Percentiles rank a stretch among this genome's conserved stretches.
Evolutionary conservation across 2,797 vertebrate species (phyloP).

Genomic region (Arnoldichthys spilopterus): DNA sequence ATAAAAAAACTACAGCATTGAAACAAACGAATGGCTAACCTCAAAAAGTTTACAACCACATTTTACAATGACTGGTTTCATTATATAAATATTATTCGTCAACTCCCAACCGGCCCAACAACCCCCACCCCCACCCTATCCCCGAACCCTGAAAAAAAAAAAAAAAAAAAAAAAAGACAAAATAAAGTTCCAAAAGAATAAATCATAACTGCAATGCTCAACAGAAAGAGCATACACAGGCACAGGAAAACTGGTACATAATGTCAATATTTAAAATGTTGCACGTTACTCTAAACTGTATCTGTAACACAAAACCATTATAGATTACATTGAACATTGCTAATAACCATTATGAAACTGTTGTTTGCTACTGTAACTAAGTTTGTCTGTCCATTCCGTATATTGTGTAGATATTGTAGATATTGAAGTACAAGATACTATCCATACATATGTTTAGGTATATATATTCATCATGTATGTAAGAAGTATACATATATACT

Average conservation of each 20-base stretch:
- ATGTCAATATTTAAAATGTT: slow-evolving; percentile 83
- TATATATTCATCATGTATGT: slow-evolving; percentile 80
- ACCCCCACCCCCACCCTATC: slow-evolving; percentile 50
- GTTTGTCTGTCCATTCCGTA: slow-evolving; percentile 88
- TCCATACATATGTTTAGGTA: slow-evolving; percentile 82
- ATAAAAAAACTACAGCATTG: slow-evolving; percentile 75
- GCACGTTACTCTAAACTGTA: slow-evolving; percentile 79
- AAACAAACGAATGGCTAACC: slow-evolving; percentile 72
- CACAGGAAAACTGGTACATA: slow-evolving; percentile 82
- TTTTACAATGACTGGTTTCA: slow-evolving; percentile 80
- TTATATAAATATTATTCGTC: slow-evolving; percentile 73
- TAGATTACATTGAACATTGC: slow-evolving; percentile 68
- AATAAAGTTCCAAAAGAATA: slow-evolving; percentile 50
- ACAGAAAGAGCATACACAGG: slow-evolving; percentile 69
- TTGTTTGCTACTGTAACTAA: slow-evolving; percentile 88
- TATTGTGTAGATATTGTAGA: slow-evolving; percentile 87
- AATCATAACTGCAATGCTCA: slow-evolving; percentile 69
- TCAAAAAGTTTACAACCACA: slow-evolving; percentile 83
- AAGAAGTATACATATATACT: slow-evolving; percentile 69
- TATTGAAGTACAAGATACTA: slow-evolving; percentile 84
- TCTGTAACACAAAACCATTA: slow-evolving; percentile 88
- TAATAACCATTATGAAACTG: slow-evolving; percentile 74
- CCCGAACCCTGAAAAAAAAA: slow-evolving; percentile 60
- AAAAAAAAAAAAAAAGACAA: slow-evolving; percentile 52
- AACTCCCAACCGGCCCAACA: background rate